Conservation (phyloP, 1,140 invertebrate genomes). For the Euura saliciscinereae region DNA sequence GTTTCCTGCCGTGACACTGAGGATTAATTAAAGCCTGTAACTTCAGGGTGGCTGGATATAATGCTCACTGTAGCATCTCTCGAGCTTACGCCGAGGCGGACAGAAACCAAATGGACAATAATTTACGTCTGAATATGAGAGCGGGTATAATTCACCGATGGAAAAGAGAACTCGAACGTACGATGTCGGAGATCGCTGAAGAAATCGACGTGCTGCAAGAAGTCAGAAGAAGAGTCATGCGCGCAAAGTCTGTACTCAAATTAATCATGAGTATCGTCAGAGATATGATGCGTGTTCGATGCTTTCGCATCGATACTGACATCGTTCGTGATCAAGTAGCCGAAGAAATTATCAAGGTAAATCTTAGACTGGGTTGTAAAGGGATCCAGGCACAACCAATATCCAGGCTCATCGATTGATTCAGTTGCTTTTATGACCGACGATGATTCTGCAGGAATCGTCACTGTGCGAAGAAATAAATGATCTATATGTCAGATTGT, state of each 20-base stretch:
- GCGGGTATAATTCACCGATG: conserved; percentile 68
- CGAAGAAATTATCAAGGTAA: conserved; percentile 72
- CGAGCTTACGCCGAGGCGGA: conserved; percentile 65
- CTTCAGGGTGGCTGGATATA: conserved; percentile 52
- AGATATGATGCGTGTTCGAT: conserved; percentile 59
- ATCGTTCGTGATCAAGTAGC: conserved; percentile 79
- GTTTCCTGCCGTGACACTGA: too few species aligned
- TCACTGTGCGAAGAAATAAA: conserved; percentile 69
- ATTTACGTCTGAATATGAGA: conserved; percentile 63
- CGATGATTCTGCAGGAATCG: conserved; percentile 56
- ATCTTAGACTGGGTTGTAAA: background rate
- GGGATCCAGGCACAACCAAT: background rate
- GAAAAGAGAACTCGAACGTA: conserved; percentile 70
- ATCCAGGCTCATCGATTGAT: background rate
- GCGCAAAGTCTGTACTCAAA: conserved; percentile 64
- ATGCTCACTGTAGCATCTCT: conserved; percentile 63
- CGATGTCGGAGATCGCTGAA: conserved; percentile 66
- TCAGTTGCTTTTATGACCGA: too few species aligned
- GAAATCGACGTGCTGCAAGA: conserved; percentile 69
- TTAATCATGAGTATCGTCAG: conserved; percentile 67
- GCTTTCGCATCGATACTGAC: conserved; percentile 72
- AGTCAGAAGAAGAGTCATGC: conserved; percentile 65
- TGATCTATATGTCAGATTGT: conserved; percentile 62
- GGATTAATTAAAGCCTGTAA: too few species aligned
- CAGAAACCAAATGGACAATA: conserved; percentile 69